These are phyloP conservation scores for Mystacornis crossleyi DNA, from an alignment of 2,113 vertebrate species.

Conservation along the genomic window DNA sequence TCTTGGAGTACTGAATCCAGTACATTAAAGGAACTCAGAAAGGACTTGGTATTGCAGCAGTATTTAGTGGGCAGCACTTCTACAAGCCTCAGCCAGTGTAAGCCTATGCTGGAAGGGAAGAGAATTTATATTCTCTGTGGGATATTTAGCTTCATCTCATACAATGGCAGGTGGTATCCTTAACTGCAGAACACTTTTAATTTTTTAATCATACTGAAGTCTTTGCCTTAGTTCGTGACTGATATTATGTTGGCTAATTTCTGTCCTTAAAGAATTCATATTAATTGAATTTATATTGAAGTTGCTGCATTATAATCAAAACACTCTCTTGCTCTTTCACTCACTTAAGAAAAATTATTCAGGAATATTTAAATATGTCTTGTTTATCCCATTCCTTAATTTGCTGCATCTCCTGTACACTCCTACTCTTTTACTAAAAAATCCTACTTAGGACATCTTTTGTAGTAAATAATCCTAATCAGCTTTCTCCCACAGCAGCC, in stretches of 20 bases:
- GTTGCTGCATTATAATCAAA: background rate
- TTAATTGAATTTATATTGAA: background rate
- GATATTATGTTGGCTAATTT: background rate
- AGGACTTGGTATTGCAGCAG: background rate
- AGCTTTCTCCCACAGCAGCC: background rate
- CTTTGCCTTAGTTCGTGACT: background rate
- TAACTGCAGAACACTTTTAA: background rate
- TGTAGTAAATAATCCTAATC: background rate
- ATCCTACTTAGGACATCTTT: background rate
- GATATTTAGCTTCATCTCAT: background rate
- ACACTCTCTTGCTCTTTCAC: background rate
- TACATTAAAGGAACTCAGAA: background rate
- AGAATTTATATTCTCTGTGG: background rate
- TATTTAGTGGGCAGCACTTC: background rate
- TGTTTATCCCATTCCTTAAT: background rate
- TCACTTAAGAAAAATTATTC: background rate
- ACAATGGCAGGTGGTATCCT: background rate
- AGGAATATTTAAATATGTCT: background rate
- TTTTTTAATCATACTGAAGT: background rate
- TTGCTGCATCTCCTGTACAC: background rate
- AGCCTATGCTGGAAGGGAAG: background rate
- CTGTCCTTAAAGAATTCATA: background rate
- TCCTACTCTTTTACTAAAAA: background rate
- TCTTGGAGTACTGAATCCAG: background rate
- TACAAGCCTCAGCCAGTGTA: background rate